Conservation (phyloP, 2,797 vertebrate genomes). For the Smutsia temminckii region DNA sequence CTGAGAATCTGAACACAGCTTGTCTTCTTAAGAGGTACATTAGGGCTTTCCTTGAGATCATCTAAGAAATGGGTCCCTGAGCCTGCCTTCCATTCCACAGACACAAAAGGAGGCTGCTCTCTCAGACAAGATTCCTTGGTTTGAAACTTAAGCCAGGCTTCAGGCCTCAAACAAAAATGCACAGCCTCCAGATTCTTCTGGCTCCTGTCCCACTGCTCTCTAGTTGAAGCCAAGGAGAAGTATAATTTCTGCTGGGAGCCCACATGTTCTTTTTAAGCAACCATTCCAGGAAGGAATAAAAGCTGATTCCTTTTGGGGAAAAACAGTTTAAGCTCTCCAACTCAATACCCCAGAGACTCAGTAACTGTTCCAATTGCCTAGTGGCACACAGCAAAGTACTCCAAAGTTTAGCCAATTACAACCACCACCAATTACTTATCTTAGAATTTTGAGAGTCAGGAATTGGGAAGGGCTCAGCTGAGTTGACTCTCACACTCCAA, state of each 20-base stretch:
- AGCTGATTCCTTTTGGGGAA: neutral
- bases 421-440: neutral
- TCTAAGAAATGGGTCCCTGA: neutral
- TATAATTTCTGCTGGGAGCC: slow-evolving; percentile 51
- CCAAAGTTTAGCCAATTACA: neutral
- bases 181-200: slow-evolving; percentile 69
- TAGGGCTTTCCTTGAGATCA: neutral
- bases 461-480: neutral
- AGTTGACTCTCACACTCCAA: neutral
- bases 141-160: slow-evolving; percentile 73
- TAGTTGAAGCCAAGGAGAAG: slow-evolving; percentile 54
- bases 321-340: neutral
- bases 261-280: slow-evolving; percentile 63
- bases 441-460: neutral
- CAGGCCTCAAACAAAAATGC: slow-evolving; percentile 80
- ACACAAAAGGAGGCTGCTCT: neutral
- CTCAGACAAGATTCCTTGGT: slow-evolving; percentile 66
- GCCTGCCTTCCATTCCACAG: slow-evolving; percentile 34
- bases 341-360: neutral
- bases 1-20: neutral
- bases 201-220: slow-evolving; percentile 64
- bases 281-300: slow-evolving; percentile 63
- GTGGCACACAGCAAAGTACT: neutral
- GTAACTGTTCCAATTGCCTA: neutral
- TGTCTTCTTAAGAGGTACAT: neutral